phyloP scores from a whole-genome alignment of 1,140 invertebrate species.

The Drosophila orena region DNA sequence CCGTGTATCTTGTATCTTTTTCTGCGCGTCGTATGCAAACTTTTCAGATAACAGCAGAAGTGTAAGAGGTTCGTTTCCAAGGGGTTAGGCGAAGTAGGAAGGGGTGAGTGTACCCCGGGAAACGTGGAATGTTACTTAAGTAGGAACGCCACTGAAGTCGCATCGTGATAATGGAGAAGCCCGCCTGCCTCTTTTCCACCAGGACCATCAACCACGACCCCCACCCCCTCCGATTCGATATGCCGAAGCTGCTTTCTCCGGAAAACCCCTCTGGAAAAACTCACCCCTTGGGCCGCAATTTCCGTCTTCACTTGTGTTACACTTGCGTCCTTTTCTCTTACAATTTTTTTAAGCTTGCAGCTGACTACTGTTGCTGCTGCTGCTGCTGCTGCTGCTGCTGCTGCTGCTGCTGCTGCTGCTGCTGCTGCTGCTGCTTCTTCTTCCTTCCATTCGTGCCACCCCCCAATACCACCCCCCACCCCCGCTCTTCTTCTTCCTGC shows the following conservation, averaged over 20 bases:
- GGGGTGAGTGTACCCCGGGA: conserved; percentile 49
- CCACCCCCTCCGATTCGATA: background rate
- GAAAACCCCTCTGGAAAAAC: conserved; percentile 10
- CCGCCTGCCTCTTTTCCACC: background rate
- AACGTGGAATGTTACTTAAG: conserved; percentile 79
- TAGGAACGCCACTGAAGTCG: conserved; percentile 69
- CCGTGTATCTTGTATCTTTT: conserved; percentile 38
- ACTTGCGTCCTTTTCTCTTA: conserved; percentile 30
- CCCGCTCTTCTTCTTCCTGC: background rate
- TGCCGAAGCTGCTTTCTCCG: background rate
- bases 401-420: background rate
- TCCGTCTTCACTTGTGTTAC: conserved; percentile 43
- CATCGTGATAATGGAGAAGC: conserved; percentile 61
- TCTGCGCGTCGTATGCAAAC: conserved; percentile 33
- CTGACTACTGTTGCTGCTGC: conserved; percentile 1
- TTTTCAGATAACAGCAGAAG: conserved; percentile 29
- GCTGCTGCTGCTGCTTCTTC: background rate
- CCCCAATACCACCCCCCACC: too few relatives aligned
- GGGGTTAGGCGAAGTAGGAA: background rate
- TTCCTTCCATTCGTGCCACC: background rate
- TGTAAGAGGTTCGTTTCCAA: background rate
- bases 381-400: background rate
- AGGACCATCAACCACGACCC: too few relatives aligned
- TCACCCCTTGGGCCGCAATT: conserved; percentile 21
- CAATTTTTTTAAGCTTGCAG: conserved; percentile 15